A percentile compares a stretch with the other conserved stretches of the same genome.
Conservation (phyloP, 1,140 invertebrate species). For the Acyrthosiphon pisum region DNA sequence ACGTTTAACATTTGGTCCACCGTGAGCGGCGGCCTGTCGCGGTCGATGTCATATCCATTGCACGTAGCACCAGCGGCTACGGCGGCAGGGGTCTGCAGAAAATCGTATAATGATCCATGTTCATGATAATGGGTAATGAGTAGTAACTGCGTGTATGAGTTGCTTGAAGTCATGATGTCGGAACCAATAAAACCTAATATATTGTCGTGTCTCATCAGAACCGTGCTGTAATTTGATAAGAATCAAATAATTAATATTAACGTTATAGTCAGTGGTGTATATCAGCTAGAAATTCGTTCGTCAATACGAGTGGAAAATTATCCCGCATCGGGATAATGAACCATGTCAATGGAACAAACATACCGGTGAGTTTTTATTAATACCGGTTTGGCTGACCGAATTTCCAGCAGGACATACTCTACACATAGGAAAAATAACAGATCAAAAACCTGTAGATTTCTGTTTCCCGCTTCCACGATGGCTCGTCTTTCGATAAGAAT, state of each 20-base stretch:
- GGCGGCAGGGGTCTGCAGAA: constrained; percentile 69
- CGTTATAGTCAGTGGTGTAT: background rate
- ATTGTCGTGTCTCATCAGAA: constrained; percentile 84
- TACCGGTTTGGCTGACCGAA: too few species aligned
- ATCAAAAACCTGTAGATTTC: constrained; percentile 78
- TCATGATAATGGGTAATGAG: constrained; percentile 92
- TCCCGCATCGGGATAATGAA: too few species aligned
- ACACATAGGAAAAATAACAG: background rate
- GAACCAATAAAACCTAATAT: constrained; percentile 90
- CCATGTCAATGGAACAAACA: too few species aligned
- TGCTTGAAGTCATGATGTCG: constrained; percentile 81
- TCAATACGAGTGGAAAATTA: too few species aligned
- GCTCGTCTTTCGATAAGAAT: constrained; percentile 86
- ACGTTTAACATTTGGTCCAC: constrained; percentile 82
- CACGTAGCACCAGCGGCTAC: background rate
- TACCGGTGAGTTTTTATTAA: too few species aligned
- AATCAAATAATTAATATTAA: background rate
- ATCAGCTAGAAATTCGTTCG: too few species aligned
- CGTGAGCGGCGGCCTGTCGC: constrained; percentile 67
- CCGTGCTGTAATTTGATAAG: constrained; percentile 64
- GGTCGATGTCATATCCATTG: background rate
- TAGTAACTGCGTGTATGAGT: constrained; percentile 83
- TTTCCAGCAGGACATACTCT: too few species aligned
- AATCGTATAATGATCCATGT: constrained; percentile 90
- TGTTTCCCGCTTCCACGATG: constrained; percentile 87